Conservation (phyloP, 2,113 vertebrate species). For the Semnopithecus entellus region DNA sequence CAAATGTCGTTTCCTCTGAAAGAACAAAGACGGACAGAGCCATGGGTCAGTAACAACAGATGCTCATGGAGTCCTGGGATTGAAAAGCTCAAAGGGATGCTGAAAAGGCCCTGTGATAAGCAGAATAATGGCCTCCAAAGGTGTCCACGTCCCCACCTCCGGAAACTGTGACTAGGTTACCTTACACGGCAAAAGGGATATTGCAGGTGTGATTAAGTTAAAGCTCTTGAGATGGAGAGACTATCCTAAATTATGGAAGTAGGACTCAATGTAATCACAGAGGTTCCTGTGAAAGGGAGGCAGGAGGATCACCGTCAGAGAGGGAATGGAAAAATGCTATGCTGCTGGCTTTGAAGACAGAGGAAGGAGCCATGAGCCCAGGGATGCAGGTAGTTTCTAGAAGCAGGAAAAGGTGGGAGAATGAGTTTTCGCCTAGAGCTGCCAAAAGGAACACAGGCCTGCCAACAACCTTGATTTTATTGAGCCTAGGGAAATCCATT, state of each 20-base stretch:
- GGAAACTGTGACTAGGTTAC: background rate
- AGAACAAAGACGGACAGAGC: constrained; percentile 69
- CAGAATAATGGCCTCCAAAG: background rate
- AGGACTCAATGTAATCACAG: background rate
- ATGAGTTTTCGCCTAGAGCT: background rate
- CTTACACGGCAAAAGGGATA: background rate
- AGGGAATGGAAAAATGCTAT: background rate
- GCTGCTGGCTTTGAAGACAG: background rate
- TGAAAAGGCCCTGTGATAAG: accelerated
- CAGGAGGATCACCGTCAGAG: background rate
- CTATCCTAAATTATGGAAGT: accelerated
- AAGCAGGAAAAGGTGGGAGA: background rate
- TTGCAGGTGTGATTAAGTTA: background rate
- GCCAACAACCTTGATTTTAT: background rate
- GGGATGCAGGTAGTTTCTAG: background rate
- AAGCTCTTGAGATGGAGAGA: background rate
- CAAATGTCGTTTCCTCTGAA: constrained; percentile 97
- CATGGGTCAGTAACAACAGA: constrained; percentile 8
- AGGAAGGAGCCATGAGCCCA: background rate
- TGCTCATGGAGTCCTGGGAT: background rate
- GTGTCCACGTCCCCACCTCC: background rate
- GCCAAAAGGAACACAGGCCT: background rate
- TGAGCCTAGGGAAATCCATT: background rate
- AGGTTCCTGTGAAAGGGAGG: background rate
- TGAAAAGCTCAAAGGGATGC: background rate